Percentiles rank a stretch among this genome's conserved stretches.
Evolutionary conservation across 2,888 invertebrate genomes (phyloP).

Genomic region (Pristionchus fissidentatus): DNA sequence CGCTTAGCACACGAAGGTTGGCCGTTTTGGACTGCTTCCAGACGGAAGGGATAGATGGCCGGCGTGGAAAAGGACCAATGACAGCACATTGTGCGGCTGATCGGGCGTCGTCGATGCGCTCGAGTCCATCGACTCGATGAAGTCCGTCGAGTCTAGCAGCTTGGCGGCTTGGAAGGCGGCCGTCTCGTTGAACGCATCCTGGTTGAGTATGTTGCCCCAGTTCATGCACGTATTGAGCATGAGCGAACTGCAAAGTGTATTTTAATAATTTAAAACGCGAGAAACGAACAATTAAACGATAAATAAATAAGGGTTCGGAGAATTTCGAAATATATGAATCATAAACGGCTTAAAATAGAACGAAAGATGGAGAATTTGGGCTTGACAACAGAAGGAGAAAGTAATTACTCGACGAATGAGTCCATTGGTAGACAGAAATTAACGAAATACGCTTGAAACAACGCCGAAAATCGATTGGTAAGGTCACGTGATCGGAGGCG

Average conservation of each 20-base stretch:
- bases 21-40: constrained; percentile 44
- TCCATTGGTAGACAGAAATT: background rate
- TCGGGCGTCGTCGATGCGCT: constrained; percentile 10
- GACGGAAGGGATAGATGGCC: constrained; percentile 24
- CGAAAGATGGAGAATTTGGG: background rate
- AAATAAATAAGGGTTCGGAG: background rate
- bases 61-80: background rate
- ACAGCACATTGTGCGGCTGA: constrained; percentile 39
- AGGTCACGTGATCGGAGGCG: constrained; percentile 26
- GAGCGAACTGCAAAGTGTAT: background rate
- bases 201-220: constrained; percentile 21
- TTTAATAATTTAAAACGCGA: constrained; percentile 10
- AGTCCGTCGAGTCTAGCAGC: constrained; percentile 9
- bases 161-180: constrained; percentile 18
- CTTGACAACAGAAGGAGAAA: background rate
- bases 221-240: constrained; percentile 40
- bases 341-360: too few relatives aligned
- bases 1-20: background rate
- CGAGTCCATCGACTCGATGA: constrained; percentile 13
- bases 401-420: background rate
- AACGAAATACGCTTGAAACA: background rate
- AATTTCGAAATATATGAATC: background rate
- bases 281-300: background rate
- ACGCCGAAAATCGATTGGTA: background rate
- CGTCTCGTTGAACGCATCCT: constrained; percentile 21